These are phyloP conservation scores for Diuraphis noxia DNA, from an alignment of 1,140 invertebrate genomes.

Conservation along the genomic window DNA sequence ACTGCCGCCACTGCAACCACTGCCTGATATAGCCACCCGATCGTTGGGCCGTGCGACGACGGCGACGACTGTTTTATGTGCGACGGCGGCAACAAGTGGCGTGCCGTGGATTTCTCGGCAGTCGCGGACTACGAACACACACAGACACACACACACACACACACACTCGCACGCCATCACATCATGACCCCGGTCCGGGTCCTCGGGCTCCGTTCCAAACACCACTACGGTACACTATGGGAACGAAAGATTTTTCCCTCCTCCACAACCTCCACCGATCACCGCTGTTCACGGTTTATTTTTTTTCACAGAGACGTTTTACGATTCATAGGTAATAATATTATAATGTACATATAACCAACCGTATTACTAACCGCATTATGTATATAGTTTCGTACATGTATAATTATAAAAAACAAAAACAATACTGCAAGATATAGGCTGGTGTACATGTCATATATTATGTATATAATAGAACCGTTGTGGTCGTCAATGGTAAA, in stretches of 20 bases:
- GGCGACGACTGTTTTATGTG: neutral
- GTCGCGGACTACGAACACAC: conserved; percentile 10
- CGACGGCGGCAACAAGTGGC: conserved; percentile 49
- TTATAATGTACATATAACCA: neutral
- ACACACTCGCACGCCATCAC: neutral
- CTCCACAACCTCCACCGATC: neutral
- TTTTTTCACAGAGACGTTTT: neutral
- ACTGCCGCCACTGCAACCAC: neutral
- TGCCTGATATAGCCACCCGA: neutral
- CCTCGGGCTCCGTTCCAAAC: neutral
- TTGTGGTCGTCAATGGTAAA: neutral
- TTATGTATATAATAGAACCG: neutral
- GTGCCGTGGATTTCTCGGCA: conserved; percentile 53
- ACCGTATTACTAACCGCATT: neutral
- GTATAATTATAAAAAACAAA: conserved; percentile 21
- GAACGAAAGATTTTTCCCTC: neutral
- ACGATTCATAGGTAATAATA: neutral
- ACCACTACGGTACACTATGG: conserved; percentile 45
- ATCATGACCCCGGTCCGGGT: conserved; percentile 5
- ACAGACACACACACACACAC: neutral
- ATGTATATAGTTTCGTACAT: neutral
- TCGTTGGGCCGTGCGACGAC: conserved; percentile 1
- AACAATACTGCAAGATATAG: neutral
- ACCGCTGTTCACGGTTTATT: neutral
- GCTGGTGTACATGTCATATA: too few relatives aligned